A percentile compares a stretch with the other conserved stretches of the same genome.
Evolutionary conservation across 2,113 vertebrate genomes (phyloP).

Genomic region (Ranitomeya imitator): DNA sequence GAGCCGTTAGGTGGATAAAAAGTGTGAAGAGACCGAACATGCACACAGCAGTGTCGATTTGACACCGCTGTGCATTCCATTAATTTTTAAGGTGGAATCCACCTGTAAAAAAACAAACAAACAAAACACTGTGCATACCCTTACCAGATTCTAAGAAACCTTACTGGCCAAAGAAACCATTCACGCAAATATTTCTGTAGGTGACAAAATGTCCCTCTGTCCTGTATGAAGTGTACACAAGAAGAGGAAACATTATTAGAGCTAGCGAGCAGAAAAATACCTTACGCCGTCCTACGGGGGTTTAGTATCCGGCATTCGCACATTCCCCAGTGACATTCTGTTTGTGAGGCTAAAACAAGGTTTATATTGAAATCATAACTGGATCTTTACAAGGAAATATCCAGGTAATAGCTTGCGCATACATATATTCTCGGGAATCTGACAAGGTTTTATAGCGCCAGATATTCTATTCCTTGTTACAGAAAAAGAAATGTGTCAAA

Average conservation of each 20-base stretch:
- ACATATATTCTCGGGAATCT: constrained; percentile 70
- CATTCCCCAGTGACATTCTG: constrained; percentile 59
- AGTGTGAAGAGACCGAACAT: no score
- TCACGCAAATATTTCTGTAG: not conserved
- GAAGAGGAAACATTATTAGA: not conserved
- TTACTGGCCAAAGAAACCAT: no score
- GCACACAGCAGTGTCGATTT: no score
- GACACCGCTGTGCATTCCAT: no score
- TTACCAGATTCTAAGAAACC: no score
- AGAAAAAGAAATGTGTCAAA: constrained; percentile 72
- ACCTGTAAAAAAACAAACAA: no score
- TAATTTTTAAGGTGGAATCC: no score
- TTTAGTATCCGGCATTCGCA: not conserved
- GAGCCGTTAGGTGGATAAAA: no score
- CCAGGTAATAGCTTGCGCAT: constrained; percentile 66
- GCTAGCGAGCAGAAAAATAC: not conserved
- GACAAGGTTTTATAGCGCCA: constrained; percentile 68
- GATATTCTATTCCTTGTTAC: constrained; percentile 69
- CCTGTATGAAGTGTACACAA: not conserved
- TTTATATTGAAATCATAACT: constrained; percentile 60
- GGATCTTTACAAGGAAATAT: constrained; percentile 64
- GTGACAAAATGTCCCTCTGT: not conserved
- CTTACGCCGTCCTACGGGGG: not conserved
- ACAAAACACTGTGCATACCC: no score
- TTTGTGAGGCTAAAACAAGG: constrained; percentile 60